Evolutionary conservation across 1,140 invertebrate genomes (phyloP).

Genomic region (Heliothis virescens): DNA sequence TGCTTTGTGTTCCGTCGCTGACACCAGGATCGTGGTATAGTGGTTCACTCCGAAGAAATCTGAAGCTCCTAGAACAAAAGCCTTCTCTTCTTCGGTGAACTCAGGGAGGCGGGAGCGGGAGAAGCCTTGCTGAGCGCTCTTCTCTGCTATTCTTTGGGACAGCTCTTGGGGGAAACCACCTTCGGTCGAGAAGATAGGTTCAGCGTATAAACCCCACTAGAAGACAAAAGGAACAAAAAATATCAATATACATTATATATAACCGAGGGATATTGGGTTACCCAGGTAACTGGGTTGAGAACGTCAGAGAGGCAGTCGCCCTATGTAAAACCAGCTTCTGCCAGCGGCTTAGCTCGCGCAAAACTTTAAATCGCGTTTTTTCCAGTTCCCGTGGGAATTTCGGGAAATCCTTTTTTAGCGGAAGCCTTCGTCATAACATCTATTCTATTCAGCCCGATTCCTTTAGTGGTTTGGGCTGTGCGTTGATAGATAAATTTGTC

Average conservation of each 20-base stretch:
- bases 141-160: slow-evolving; percentile 83
- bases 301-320: no score
- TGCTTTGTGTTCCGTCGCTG: slow-evolving; percentile 52
- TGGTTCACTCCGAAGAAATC: slow-evolving; percentile 90
- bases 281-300: no score
- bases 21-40: slow-evolving; percentile 83
- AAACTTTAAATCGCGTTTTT: no score
- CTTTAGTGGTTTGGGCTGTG: no score
- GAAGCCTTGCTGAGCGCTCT: slow-evolving; percentile 84
- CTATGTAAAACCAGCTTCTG: no score
- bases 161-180: slow-evolving; percentile 89
- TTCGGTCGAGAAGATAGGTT: slow-evolving; percentile 87
- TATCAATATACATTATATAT: no score
- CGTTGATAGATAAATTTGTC: no score
- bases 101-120: slow-evolving; percentile 83
- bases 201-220: slow-evolving; percentile 85
- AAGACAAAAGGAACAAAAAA: slow-evolving; percentile 63
- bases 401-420: no score
- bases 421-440: no score
- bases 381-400: no score
- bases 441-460: no score
- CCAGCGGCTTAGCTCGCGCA: no score
- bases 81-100: slow-evolving; percentile 84
- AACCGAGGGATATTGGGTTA: not conserved
- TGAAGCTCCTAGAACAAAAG: slow-evolving; percentile 86